Evolutionary conservation across 2,888 invertebrate species (phyloP).

Genomic region (Octonoba sinensis): DNA sequence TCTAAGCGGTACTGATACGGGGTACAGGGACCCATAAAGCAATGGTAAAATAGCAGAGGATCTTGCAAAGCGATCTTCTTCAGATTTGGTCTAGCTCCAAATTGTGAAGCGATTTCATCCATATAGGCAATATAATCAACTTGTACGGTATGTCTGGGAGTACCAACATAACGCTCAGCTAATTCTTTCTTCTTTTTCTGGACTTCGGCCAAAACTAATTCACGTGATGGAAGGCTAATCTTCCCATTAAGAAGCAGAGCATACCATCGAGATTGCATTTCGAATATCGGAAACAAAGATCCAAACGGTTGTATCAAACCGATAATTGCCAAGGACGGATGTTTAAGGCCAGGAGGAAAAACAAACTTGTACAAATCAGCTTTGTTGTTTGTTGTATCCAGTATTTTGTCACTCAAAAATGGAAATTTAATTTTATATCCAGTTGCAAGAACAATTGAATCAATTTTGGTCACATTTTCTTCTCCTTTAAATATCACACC

Average conservation of each 20-base stretch:
- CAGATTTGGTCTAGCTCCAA: constrained; percentile 71
- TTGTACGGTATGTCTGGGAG: constrained; percentile 69
- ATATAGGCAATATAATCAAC: constrained; percentile 68
- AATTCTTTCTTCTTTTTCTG: constrained; percentile 77
- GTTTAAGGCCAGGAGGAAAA: constrained; percentile 76
- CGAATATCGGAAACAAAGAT: constrained; percentile 84
- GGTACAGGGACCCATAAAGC: constrained; percentile 69
- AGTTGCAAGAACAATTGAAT: constrained; percentile 64
- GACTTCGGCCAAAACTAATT: constrained; percentile 78
- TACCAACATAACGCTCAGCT: constrained; percentile 82
- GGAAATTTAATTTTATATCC: constrained; percentile 63
- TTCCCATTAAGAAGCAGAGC: constrained; percentile 75
- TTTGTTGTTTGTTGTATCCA: constrained; percentile 43
- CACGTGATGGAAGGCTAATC: constrained; percentile 76
- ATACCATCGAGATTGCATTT: constrained; percentile 79
- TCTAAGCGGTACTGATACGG: constrained; percentile 71
- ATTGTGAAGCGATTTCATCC: constrained; percentile 72
- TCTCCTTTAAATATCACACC: constrained; percentile 51
- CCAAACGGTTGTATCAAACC: constrained; percentile 86
- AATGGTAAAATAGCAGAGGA: constrained; percentile 66
- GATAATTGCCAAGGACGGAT: constrained; percentile 84
- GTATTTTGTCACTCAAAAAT: constrained; percentile 54
- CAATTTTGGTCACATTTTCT: constrained; percentile 26
- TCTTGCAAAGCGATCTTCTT: constrained; percentile 68
- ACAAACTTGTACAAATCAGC: constrained; percentile 58